phyloP scores from a whole-genome alignment of 2,113 vertebrate genomes.

The Ardeotis arabs region DNA sequence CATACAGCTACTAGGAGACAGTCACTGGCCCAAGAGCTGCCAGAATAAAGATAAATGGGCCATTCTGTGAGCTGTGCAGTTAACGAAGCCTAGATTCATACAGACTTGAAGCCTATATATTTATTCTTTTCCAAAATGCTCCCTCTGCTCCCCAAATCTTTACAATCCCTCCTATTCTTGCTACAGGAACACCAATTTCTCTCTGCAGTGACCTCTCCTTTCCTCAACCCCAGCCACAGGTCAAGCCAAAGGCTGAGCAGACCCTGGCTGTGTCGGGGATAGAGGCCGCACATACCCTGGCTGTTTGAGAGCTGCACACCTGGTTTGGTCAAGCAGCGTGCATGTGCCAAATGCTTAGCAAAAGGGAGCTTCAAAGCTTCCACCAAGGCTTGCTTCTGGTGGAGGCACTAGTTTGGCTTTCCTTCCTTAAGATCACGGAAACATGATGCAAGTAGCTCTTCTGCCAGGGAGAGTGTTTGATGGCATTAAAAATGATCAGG shows the following conservation, averaged over 20 bases:
- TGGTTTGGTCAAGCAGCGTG: neutral
- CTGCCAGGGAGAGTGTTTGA: neutral
- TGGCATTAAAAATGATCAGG: neutral
- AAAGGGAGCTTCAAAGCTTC: neutral
- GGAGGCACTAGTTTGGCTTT: neutral
- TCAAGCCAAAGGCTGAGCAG: neutral
- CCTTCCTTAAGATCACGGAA: neutral
- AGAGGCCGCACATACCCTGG: fast-evolving
- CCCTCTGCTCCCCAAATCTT: neutral
- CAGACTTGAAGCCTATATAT: neutral
- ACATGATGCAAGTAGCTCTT: neutral
- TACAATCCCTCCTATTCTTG: neutral
- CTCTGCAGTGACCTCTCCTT: neutral
- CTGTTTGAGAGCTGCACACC: neutral
- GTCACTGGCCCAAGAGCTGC: neutral
- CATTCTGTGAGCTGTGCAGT: neutral
- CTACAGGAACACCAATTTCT: neutral
- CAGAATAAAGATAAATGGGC: neutral
- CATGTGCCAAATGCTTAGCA: neutral
- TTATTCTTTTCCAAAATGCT: neutral
- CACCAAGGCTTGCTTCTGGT: neutral
- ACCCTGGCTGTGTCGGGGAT: fast-evolving
- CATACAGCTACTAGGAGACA: neutral
- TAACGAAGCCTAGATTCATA: neutral
- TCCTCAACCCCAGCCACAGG: neutral